Evolutionary conservation across 30 jellyfish, hydroid and myxozoan species (phyloP).

Genomic region (Morbakka virulenta): DNA sequence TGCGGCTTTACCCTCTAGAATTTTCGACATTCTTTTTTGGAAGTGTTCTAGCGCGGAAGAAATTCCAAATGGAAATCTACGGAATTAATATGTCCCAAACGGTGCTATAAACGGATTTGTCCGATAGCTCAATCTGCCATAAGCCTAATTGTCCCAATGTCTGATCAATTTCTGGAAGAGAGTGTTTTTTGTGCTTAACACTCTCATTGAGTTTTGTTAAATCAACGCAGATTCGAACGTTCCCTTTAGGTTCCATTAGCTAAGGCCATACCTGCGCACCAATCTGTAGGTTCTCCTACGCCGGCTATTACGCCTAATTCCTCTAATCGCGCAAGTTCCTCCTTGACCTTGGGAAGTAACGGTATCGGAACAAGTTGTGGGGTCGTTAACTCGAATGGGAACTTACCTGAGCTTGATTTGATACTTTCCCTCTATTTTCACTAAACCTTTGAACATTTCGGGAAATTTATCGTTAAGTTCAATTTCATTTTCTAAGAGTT

Average conservation of each 20-base stretch:
- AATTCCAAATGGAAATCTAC: slow-evolving; percentile 22
- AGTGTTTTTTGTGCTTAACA: background rate
- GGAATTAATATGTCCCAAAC: slow-evolving; percentile 52
- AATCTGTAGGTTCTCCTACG: slow-evolving; percentile 25
- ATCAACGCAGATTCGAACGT: slow-evolving; percentile 9
- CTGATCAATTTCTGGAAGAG: slow-evolving; percentile 17
- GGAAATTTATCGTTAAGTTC: slow-evolving; percentile 4
- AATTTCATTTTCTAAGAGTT: background rate
- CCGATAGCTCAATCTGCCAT: slow-evolving; percentile 22
- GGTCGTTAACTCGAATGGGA: slow-evolving; percentile 10
- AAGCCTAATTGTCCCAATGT: slow-evolving; percentile 29
- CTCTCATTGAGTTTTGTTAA: slow-evolving; percentile 14
- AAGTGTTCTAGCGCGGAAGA: slow-evolving; percentile 6
- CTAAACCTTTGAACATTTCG: slow-evolving; percentile 15
- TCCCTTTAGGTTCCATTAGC: slow-evolving; percentile 18
- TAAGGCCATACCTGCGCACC: slow-evolving; percentile 25
- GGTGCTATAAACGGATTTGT: slow-evolving; percentile 33
- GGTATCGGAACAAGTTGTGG: slow-evolving; percentile 33
- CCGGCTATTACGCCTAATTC: slow-evolving; percentile 24
- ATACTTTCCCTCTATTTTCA: slow-evolving; percentile 38
- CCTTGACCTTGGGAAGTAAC: slow-evolving; percentile 18
- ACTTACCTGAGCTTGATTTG: slow-evolving; percentile 7
- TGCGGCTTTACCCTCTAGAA: slow-evolving; percentile 24
- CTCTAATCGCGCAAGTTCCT: slow-evolving; percentile 22
- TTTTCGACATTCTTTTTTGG: slow-evolving; percentile 33